These are phyloP conservation scores for Acronicta aceris DNA, from an alignment of 2,888 invertebrate species.

Conservation along the genomic window DNA sequence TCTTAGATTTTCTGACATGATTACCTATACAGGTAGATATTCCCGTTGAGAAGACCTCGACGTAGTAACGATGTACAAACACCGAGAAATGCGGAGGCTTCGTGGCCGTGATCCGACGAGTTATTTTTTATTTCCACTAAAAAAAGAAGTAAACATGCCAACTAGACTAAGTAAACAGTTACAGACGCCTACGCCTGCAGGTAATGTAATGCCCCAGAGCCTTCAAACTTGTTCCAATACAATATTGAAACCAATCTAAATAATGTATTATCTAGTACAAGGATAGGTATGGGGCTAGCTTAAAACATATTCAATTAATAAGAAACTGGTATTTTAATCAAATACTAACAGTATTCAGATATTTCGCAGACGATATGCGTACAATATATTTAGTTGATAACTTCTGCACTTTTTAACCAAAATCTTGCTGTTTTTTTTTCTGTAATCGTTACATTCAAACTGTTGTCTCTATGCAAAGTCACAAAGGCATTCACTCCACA, in stretches of 20 bases:
- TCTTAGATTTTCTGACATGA: slow-evolving; percentile 15
- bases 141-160: slow-evolving; percentile 23
- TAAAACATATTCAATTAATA: no score
- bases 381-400: slow-evolving; percentile 12
- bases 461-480: slow-evolving; percentile 16
- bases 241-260: slow-evolving; percentile 31
- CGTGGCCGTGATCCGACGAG: slow-evolving; percentile 2
- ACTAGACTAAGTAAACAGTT: slow-evolving; percentile 19
- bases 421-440: slow-evolving; percentile 6
- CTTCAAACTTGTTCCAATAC: slow-evolving; percentile 35
- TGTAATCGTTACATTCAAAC: slow-evolving; percentile 7
- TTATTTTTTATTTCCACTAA: slow-evolving; percentile 8
- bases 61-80: not conserved
- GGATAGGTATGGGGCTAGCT: slow-evolving; percentile 3
- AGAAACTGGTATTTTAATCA: no score
- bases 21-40: slow-evolving; percentile 6
- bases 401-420: slow-evolving; percentile 11
- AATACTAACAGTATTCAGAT: no score
- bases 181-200: slow-evolving; percentile 36
- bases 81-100: not conserved
- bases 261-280: slow-evolving; percentile 31
- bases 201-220: slow-evolving; percentile 28
- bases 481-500: slow-evolving; percentile 2
- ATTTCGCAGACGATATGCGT: no score
- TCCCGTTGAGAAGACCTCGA: not conserved